These are phyloP conservation scores for Odobenus rosmarus DNA, from an alignment of 2,113 vertebrate species.

Conservation along the genomic window DNA sequence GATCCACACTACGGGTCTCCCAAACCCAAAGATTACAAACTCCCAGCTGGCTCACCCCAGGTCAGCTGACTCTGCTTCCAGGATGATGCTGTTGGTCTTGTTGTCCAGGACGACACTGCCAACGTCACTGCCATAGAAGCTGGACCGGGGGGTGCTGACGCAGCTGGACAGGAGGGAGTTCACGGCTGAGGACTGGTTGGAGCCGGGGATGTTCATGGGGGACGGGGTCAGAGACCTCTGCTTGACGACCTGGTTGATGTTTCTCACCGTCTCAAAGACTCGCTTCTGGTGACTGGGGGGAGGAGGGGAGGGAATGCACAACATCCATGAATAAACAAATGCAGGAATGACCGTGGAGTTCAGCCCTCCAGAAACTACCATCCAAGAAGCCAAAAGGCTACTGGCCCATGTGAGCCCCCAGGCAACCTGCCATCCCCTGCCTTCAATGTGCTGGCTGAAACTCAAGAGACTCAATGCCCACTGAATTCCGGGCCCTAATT, in stretches of 20 bases:
- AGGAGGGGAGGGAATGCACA: fast-evolving
- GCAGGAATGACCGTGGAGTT: not conserved
- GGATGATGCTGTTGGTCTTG: conserved; percentile 92
- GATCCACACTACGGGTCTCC: not conserved
- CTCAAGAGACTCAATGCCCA: not conserved
- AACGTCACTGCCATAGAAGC: conserved; percentile 93
- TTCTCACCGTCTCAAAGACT: conserved; percentile 96
- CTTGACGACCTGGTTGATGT: conserved; percentile 95
- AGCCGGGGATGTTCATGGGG: conserved; percentile 98
- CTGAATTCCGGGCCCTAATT: not conserved
- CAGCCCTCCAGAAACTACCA: not conserved
- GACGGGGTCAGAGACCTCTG: conserved; percentile 93
- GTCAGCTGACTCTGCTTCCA: conserved; percentile 88
- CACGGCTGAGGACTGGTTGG: conserved; percentile 96
- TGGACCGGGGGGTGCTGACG: conserved; percentile 93
- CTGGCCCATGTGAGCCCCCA: not conserved
- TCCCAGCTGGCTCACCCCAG: conserved; percentile 85
- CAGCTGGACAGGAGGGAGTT: conserved; percentile 96
- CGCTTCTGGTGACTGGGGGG: conserved; percentile 93
- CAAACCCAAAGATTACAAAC: fast-evolving
- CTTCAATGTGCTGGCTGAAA: fast-evolving
- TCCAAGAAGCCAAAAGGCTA: not conserved
- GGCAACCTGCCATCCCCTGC: not conserved
- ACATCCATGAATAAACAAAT: not conserved
- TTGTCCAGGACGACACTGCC: conserved; percentile 92